These are phyloP conservation scores for Bubo scandiacus DNA, from an alignment of 2,113 vertebrate species.

Conservation along the genomic window DNA sequence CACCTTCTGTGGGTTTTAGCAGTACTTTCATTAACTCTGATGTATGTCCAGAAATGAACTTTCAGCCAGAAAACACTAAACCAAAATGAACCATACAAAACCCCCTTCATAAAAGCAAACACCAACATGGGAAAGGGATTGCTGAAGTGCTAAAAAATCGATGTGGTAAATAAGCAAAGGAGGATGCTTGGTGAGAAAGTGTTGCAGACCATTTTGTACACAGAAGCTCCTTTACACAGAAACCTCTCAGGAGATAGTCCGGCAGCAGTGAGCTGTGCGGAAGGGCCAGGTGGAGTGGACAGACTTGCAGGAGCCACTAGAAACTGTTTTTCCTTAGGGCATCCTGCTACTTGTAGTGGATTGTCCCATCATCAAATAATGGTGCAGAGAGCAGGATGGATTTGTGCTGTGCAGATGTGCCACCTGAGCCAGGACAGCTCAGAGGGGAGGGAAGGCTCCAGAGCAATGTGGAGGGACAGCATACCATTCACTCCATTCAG, in stretches of 20 bases:
- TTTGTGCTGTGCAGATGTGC: not conserved
- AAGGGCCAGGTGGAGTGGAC: not conserved
- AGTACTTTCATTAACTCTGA: not conserved
- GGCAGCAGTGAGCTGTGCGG: not conserved
- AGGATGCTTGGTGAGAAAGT: not conserved
- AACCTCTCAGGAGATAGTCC: not conserved
- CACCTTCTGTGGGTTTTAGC: not conserved
- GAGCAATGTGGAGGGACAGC: not conserved
- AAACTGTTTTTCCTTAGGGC: not conserved
- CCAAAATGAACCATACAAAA: fast-evolving
- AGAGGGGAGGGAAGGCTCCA: not conserved
- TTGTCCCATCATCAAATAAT: not conserved
- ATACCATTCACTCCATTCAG: not conserved
- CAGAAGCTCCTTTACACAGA: not conserved
- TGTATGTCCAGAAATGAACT: not conserved
- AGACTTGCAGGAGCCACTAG: not conserved
- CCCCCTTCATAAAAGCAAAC: not conserved
- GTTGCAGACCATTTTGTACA: not conserved
- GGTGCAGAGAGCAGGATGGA: not conserved
- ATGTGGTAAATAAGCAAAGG: not conserved
- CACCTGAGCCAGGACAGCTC: not conserved
- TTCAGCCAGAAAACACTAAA: not conserved
- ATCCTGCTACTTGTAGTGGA: not conserved
- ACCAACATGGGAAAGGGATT: not conserved
- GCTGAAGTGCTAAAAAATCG: not conserved